Evolutionary conservation across 1,140 invertebrate species (phyloP), one percentile per base, ranked within the genome.

Genomic region (Prorops nasuta): DNA sequence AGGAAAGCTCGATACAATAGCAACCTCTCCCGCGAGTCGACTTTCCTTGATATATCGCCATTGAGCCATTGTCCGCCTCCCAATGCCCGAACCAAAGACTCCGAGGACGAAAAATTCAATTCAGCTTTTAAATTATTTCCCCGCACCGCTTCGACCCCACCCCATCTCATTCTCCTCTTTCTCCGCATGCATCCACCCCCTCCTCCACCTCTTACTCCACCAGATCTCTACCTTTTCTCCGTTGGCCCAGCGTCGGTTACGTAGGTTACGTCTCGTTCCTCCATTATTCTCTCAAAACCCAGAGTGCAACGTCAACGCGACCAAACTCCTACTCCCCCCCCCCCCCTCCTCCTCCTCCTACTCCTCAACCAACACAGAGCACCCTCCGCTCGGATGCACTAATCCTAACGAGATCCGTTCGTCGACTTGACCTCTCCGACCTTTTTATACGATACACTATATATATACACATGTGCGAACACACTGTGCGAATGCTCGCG

Each of bases 1-100:
- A 69, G 65, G 70, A 75, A 77, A 76, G 72, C 67, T 64, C 75
- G 75, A 76, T 76, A 77, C 75, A 77, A 76, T 77, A 57, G 72
- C 67, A 57, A 66, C 59, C 69, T 76, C 73, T 76, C 72, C 69
- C 71, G 67, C 66, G 70, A 77, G 72, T 76, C 75, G 75, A 77
- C 75, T 77, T 76, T 76, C 75, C 72, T 77, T 76, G 75, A 77
- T 77, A 76, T 74, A 77, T 76, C 72, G 72, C 72, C 68, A 76
- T 78, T 78, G 72, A 76, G 65, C 73, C 67, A 76, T 78, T 78
- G 75, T 78, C 71, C 75, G 72, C 72, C 62, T 73, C 65, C 74
- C 72, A 74, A 76, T 76, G 69, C 71, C 69, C 67, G 71, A 72
- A 76, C 70, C 72, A 76, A 76, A 74, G 71, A 76, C 71, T 74